Conservation (phyloP, 2,113 vertebrate genomes). For the Entelurus aequoreus region DNA sequence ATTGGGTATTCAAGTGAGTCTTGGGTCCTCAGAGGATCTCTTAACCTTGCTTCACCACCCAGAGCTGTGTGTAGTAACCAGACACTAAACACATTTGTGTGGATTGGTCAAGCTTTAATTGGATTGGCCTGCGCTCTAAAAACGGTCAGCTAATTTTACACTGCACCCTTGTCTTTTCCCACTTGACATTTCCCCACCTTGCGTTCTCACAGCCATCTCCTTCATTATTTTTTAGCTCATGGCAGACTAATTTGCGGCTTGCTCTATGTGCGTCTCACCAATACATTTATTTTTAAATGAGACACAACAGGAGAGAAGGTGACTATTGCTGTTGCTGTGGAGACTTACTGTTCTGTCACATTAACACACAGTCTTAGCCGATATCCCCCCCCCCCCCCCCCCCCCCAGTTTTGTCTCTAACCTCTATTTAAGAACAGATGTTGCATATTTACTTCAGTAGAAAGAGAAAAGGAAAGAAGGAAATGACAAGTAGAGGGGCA, state of each 20-base stretch:
- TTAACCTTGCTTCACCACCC: slow-evolving; percentile 29
- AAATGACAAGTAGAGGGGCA: slow-evolving; percentile 28
- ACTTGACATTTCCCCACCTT: slow-evolving; percentile 24
- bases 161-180: slow-evolving; percentile 29
- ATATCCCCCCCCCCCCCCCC: neutral
- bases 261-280: slow-evolving; percentile 71
- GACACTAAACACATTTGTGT: slow-evolving; percentile 62
- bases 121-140: slow-evolving; percentile 61
- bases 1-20: neutral
- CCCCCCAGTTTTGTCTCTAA: slow-evolving; percentile 6
- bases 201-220: slow-evolving; percentile 29
- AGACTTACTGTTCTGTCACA: slow-evolving; percentile 68
- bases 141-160: slow-evolving; percentile 57
- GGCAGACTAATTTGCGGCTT: slow-evolving; percentile 73
- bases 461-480: slow-evolving; percentile 34
- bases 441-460: slow-evolving; percentile 68
- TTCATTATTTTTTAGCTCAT: slow-evolving; percentile 55
- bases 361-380: slow-evolving; percentile 66
- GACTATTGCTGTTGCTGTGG: slow-evolving; percentile 51
- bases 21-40: slow-evolving; percentile 11
- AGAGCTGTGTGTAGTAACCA: slow-evolving; percentile 33
- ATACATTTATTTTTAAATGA: no score
- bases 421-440: slow-evolving; percentile 69
- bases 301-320: slow-evolving; percentile 34
- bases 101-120: slow-evolving; percentile 67